phyloP scores from a whole-genome alignment of 2,113 vertebrate species.

The Zeus faber region DNA sequence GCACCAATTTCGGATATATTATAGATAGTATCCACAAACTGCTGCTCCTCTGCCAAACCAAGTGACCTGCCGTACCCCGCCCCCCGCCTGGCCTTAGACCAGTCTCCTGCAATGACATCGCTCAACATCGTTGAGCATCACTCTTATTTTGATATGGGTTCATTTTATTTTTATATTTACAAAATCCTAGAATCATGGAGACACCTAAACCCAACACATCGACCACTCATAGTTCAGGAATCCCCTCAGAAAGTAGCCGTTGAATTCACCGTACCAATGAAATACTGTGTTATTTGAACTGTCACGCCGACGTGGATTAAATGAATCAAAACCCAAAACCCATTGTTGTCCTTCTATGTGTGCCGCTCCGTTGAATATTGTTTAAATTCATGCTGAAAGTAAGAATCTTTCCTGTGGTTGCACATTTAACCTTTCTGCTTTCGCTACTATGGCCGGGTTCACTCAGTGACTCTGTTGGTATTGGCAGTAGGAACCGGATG shows the following conservation, averaged over 20 bases:
- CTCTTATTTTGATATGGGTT: no score
- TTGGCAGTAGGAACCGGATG: slow-evolving; percentile 29
- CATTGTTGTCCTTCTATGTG: background rate
- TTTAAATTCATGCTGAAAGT: no score
- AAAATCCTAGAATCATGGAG: no score
- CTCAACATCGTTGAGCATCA: no score
- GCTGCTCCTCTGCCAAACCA: slow-evolving; percentile 57
- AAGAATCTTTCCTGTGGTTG: background rate
- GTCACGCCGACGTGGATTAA: slow-evolving; percentile 30
- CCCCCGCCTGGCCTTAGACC: slow-evolving; percentile 5
- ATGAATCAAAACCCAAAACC: slow-evolving; percentile 5
- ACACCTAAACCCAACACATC: no score
- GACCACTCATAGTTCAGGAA: no score
- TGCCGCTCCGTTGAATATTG: background rate
- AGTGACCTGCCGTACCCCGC: slow-evolving; percentile 42
- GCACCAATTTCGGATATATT: no score
- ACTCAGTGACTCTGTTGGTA: slow-evolving; percentile 46
- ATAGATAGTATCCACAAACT: slow-evolving; percentile 27
- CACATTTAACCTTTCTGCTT: background rate
- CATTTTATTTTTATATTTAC: no score
- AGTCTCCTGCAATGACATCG: slow-evolving; percentile 16
- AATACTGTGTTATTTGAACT: no score
- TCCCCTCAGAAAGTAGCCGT: no score
- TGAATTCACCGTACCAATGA: no score
- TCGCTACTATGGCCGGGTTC: slow-evolving; percentile 5